Percentiles rank a stretch among this genome's conserved stretches.
Evolutionary conservation across 2,888 invertebrate species (phyloP).

Genomic region (Ephialtes manifestator): DNA sequence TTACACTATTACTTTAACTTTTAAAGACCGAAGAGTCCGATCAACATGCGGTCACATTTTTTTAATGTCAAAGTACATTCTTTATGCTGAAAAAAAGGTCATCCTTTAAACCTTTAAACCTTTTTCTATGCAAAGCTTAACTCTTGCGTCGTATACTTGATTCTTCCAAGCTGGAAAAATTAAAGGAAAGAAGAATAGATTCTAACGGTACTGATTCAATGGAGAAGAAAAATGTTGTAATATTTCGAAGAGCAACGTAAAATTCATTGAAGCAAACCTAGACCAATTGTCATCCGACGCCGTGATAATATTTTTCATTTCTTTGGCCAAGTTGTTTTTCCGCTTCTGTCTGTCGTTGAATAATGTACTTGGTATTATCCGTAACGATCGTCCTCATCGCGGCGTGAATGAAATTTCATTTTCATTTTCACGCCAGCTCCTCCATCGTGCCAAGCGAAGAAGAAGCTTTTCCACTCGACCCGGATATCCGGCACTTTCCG

Average conservation of each 20-base stretch:
- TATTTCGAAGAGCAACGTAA: background rate
- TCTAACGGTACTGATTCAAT: background rate
- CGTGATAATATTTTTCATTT: slow-evolving; percentile 31
- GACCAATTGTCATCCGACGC: background rate
- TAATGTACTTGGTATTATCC: slow-evolving; percentile 8
- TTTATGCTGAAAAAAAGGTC: too few relatives aligned
- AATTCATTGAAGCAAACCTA: background rate
- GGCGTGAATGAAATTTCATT: slow-evolving; percentile 36
- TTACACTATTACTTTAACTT: too few relatives aligned
- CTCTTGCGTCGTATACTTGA: background rate
- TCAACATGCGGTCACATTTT: too few relatives aligned
- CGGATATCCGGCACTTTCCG: slow-evolving; percentile 53
- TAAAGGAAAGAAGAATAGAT: background rate
- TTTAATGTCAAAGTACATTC: too few relatives aligned
- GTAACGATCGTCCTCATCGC: slow-evolving; percentile 3
- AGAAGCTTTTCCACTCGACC: slow-evolving; percentile 51
- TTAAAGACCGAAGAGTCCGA: too few relatives aligned
- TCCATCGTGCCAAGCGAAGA: slow-evolving; percentile 3
- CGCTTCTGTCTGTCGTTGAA: slow-evolving; percentile 1
- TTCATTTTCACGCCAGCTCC: slow-evolving; percentile 23
- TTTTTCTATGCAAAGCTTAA: background rate
- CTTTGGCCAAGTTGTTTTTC: slow-evolving; percentile 15
- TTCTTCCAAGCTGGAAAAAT: background rate
- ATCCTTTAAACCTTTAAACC: background rate
- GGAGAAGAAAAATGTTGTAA: slow-evolving; percentile 2